These are phyloP conservation scores for Bombus pascuorum DNA, from an alignment of 1,140 invertebrate genomes.

Conservation along the genomic window DNA sequence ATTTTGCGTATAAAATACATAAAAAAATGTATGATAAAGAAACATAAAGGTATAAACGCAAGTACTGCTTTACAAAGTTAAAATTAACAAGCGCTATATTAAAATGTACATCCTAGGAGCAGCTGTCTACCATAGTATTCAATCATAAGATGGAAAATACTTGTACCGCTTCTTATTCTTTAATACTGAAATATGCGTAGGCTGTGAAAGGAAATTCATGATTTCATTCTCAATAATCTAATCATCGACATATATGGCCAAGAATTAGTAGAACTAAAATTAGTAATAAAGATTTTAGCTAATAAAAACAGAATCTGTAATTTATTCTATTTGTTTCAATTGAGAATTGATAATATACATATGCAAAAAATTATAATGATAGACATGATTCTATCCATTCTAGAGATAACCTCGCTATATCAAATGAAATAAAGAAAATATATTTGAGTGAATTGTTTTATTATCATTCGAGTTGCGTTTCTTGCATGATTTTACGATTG, in stretches of 20 bases:
- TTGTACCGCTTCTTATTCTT: too few species aligned
- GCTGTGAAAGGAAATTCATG: neutral
- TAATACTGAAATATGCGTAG: neutral
- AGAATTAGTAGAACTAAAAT: neutral
- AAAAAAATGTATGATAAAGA: too few species aligned
- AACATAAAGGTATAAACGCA: too few species aligned
- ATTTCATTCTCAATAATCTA: neutral
- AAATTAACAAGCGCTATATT: too few species aligned
- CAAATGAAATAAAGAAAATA: neutral
- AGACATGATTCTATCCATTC: neutral
- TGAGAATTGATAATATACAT: neutral
- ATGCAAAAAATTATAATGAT: neutral
- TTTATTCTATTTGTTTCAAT: neutral
- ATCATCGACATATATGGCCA: neutral
- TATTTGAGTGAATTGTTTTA: neutral
- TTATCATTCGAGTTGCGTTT: neutral
- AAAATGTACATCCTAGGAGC: neutral
- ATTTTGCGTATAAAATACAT: too few species aligned
- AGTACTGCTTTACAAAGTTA: too few species aligned
- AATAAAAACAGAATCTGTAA: neutral
- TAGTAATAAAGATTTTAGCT: neutral
- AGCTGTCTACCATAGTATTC: neutral
- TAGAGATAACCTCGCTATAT: neutral
- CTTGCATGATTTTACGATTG: neutral
- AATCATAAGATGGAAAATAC: neutral